A percentile compares a stretch with the other conserved stretches of the same genome.
phyloP scores from a whole-genome alignment of 2,888 invertebrate genomes.

The Anthophora plumipes region DNA sequence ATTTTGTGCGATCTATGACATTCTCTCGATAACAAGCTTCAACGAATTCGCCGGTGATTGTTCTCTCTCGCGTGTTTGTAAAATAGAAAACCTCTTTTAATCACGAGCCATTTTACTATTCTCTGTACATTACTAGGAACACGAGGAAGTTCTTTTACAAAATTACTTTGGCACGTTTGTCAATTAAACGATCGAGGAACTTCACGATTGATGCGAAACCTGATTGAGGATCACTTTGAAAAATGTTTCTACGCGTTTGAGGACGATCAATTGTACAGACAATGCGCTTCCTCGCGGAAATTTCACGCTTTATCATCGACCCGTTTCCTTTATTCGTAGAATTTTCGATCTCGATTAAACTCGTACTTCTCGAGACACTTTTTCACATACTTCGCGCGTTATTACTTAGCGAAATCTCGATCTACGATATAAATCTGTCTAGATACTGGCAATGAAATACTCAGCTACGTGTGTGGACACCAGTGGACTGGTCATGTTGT shows the following conservation, averaged over 20 bases:
- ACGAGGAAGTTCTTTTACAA: conserved; percentile 47
- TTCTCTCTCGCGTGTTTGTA: conserved; percentile 45
- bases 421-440: conserved; percentile 5
- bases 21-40: conserved; percentile 43
- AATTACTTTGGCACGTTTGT: conserved; percentile 68
- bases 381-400: background rate
- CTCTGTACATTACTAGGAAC: conserved; percentile 61
- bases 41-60: conserved; percentile 41
- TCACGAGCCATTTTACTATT: conserved; percentile 46
- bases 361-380: conserved; percentile 11
- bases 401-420: conserved; percentile 16
- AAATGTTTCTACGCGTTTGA: conserved; percentile 8
- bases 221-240: conserved; percentile 32
- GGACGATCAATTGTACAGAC: conserved; percentile 34
- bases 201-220: conserved; percentile 24
- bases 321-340: conserved; percentile 12
- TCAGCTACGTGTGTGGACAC: conserved; percentile 84
- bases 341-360: background rate
- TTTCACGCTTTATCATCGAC: conserved; percentile 35
- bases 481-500: conserved; percentile 72
- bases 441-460: conserved; percentile 73
- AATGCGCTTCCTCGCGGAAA: conserved; percentile 27
- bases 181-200: conserved; percentile 49
- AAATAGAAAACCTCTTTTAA: conserved; percentile 60
- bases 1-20: conserved; percentile 67